Evolutionary conservation across 2,888 invertebrate species (phyloP).

Genomic region (Oligia fasciuncula): DNA sequence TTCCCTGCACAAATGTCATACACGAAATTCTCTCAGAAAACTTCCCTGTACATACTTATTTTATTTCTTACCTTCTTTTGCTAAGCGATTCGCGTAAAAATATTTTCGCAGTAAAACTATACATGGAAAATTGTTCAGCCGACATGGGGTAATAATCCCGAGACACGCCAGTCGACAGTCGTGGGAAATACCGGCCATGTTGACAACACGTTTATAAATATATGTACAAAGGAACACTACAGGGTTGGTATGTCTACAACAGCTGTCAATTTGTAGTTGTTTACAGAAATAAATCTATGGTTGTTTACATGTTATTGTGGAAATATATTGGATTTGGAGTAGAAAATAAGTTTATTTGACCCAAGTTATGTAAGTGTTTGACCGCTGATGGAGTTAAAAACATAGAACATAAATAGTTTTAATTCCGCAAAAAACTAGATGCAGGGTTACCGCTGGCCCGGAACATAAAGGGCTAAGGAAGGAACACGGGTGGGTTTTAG

Average conservation of each 20-base stretch:
- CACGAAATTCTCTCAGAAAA: conserved; percentile 15
- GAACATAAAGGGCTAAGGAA: no score
- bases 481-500: no score
- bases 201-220: conserved; percentile 42
- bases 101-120: conserved; percentile 34
- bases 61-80: conserved; percentile 37
- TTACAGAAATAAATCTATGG: not conserved
- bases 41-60: conserved; percentile 12
- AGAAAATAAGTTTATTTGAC: not conserved
- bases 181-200: conserved; percentile 37
- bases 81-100: conserved; percentile 34
- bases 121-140: conserved; percentile 9
- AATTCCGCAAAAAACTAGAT: no score
- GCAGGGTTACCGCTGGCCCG: no score
- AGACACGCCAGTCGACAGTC: conserved; percentile 60
- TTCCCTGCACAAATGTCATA: not conserved
- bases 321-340: not conserved
- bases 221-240: conserved; percentile 16
- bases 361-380: not conserved
- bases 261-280: conserved; percentile 18
- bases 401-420: not conserved
- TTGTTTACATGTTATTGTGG: not conserved
- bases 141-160: conserved; percentile 46
- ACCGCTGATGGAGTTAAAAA: not conserved
- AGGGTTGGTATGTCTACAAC: conserved; percentile 1